Conservation (phyloP, 2,888 invertebrate genomes). For the Lasioglossum calceatum region DNA sequence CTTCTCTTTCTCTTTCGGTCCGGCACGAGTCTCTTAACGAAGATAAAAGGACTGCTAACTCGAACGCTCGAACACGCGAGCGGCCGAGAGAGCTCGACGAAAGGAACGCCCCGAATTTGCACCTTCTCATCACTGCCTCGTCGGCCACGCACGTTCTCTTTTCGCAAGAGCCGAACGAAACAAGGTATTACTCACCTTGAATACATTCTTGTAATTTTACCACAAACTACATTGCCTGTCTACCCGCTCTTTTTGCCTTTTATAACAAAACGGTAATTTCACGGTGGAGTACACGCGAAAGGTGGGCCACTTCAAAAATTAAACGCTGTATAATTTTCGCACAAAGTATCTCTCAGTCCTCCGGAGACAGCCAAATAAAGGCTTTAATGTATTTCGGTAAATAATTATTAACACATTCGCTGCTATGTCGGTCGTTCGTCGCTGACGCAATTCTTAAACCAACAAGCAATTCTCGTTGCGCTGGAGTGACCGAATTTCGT, state of each 20-base stretch:
- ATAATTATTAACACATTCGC: not conserved
- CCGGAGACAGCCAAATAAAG: not conserved
- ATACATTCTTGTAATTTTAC: constrained; percentile 17
- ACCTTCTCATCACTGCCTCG: constrained; percentile 33
- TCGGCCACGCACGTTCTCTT: constrained; percentile 35
- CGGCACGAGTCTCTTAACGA: constrained; percentile 61
- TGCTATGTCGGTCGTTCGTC: not conserved
- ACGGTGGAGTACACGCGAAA: not conserved
- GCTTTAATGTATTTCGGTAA: not conserved
- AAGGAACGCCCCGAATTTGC: constrained; percentile 55
- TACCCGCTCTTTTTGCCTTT: not conserved
- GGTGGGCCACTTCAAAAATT: not conserved
- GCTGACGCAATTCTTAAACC: not conserved
- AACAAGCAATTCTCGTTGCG: not conserved
- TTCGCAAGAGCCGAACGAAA: constrained; percentile 11
- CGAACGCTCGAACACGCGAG: constrained; percentile 52
- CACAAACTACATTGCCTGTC: not conserved
- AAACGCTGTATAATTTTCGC: not conserved
- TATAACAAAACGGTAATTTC: constrained; percentile 5
- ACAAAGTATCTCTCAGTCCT: not conserved
- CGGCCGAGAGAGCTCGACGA: constrained; percentile 21
- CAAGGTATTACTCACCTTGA: not conserved
- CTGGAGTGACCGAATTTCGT: not conserved
- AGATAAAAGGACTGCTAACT: constrained; percentile 58
- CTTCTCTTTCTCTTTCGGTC: not conserved